Evolutionary conservation across 2,888 invertebrate species (phyloP).

Genomic region (Trachelus tabidus): DNA sequence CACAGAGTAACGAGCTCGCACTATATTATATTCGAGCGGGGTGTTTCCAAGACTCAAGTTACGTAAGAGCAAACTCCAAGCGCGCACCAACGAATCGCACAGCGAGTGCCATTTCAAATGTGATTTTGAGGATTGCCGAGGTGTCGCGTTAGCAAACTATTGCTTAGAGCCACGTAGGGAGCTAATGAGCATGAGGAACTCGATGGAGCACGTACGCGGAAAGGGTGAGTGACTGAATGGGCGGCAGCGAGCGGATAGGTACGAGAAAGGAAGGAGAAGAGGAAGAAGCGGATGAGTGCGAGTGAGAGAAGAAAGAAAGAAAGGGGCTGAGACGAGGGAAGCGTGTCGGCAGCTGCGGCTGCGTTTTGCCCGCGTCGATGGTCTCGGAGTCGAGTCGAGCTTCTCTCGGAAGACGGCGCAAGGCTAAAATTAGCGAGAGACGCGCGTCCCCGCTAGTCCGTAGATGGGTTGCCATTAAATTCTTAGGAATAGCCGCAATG

Average conservation of each 20-base stretch:
- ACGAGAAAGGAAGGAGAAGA: no score
- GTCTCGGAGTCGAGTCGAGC: not conserved
- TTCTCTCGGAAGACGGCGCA: constrained; percentile 30
- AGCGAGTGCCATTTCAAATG: no score
- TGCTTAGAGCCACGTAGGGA: no score
- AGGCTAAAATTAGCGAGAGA: constrained; percentile 54
- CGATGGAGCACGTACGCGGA: no score
- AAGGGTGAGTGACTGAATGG: constrained; percentile 15
- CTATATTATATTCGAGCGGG: no score
- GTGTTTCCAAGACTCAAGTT: constrained; percentile 25
- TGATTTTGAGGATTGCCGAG: no score
- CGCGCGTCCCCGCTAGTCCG: constrained; percentile 43
- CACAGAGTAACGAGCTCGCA: no score
- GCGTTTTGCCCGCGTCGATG: constrained; percentile 9
- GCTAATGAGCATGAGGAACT: no score
- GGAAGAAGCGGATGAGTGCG: no score
- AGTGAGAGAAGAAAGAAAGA: not conserved
- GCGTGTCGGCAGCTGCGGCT: constrained; percentile 8
- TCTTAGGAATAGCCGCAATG: no score
- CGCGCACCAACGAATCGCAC: not conserved
- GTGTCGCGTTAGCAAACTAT: no score
- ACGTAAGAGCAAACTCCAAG: constrained; percentile 11
- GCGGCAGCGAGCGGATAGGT: constrained; percentile 7
- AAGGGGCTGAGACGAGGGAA: not conserved
- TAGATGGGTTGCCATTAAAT: constrained; percentile 31